Evolutionary conservation across 2,113 vertebrate species (phyloP).

Genomic region (Talpa occidentalis): DNA sequence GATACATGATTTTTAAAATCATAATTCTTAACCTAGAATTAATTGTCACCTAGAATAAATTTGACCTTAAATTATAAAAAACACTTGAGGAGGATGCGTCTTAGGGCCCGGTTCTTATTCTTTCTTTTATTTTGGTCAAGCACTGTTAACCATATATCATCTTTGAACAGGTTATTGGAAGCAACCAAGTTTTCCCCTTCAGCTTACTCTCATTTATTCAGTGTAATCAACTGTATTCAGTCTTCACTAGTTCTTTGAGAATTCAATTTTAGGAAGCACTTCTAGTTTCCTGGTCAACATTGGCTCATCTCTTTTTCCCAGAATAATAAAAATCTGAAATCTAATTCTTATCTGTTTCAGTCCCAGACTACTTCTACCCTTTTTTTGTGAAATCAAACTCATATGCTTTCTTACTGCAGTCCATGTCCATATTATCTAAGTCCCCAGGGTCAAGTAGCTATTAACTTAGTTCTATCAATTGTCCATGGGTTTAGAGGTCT

Average conservation of each 20-base stretch:
- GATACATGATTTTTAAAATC: neutral
- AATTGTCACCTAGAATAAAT: neutral
- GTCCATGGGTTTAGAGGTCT: neutral
- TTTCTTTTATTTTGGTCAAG: neutral
- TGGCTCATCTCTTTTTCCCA: conserved; percentile 63
- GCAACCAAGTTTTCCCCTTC: conserved; percentile 56
- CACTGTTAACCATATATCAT: conserved; percentile 12
- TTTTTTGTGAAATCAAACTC: conserved; percentile 57
- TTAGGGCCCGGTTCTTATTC: neutral
- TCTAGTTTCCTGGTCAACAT: conserved; percentile 76
- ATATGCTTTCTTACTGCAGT: neutral
- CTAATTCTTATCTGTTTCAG: conserved; percentile 72
- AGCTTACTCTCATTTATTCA: conserved; percentile 58
- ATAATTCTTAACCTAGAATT: neutral
- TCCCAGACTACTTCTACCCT: conserved; percentile 38
- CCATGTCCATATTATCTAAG: conserved; percentile 27
- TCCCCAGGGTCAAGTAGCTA: conserved; percentile 43
- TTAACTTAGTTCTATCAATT: conserved; percentile 63
- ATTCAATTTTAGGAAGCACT: conserved; percentile 71
- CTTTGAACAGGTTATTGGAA: conserved; percentile 73
- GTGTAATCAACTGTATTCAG: conserved; percentile 45
- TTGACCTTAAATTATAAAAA: neutral
- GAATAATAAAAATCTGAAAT: conserved; percentile 69
- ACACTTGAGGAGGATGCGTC: neutral
- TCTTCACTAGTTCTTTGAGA: conserved; percentile 56